Percentiles rank a stretch among this genome's conserved stretches.
Conservation (phyloP, 1,140 invertebrate species). For the Scaptomyza graminum region DNA sequence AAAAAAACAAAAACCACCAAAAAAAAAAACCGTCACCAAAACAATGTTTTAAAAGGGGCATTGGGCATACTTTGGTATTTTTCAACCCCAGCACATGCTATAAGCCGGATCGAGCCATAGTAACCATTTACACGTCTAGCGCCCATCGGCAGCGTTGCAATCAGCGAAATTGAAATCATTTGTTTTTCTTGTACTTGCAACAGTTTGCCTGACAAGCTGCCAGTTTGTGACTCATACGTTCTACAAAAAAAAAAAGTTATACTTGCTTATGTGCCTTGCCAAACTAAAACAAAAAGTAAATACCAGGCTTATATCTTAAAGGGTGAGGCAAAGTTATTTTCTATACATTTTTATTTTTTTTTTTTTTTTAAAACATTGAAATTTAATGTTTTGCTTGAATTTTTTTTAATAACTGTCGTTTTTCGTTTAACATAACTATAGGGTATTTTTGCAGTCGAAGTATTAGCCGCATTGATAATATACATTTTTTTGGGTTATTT, state of each 20-base stretch:
- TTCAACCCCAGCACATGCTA: constrained; percentile 57
- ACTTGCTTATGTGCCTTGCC: constrained; percentile 40
- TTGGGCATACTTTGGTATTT: constrained; percentile 74
- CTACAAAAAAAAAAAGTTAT: constrained; percentile 31
- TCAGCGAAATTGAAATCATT: constrained; percentile 76
- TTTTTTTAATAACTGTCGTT: no score
- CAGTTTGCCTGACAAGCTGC: constrained; percentile 45
- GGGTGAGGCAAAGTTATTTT: no score
- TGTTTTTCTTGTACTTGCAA: constrained; percentile 36
- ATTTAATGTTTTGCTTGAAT: background rate
- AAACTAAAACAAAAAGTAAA: constrained; percentile 42
- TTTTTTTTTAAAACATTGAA: background rate
- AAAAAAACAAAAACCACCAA: constrained; percentile 11
- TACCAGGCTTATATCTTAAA: background rate
- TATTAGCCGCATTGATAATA: background rate
- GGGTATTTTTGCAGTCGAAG: constrained; percentile 27
- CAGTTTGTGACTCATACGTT: constrained; percentile 62
- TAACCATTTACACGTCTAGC: constrained; percentile 31
- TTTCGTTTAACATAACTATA: background rate
- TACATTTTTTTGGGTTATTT: constrained; percentile 33
- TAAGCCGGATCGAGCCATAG: constrained; percentile 59
- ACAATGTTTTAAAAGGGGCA: constrained; percentile 76
- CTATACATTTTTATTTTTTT: no score
- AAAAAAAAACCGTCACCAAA: constrained; percentile 63
- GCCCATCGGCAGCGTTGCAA: constrained; percentile 47